Conservation (phyloP, 2,113 vertebrate species). For the Zosterops borbonicus region DNA sequence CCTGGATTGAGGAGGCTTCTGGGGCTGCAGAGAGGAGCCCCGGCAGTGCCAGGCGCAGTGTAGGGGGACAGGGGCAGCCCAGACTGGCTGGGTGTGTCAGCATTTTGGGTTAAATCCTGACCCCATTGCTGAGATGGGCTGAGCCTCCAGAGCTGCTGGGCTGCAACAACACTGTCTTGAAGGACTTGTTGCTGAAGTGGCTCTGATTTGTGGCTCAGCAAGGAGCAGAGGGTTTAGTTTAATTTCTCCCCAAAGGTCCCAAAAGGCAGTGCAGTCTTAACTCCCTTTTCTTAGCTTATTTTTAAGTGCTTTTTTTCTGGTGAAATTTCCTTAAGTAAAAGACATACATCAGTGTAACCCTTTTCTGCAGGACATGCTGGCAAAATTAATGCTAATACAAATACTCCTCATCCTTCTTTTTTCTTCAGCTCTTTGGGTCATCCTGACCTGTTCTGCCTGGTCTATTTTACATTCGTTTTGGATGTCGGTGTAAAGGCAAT, state of each 20-base stretch:
- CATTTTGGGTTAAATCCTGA: neutral
- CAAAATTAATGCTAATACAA: constrained; percentile 60
- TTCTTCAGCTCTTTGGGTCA: constrained; percentile 62
- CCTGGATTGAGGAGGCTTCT: neutral
- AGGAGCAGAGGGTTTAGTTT: neutral
- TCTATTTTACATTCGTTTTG: constrained; percentile 77
- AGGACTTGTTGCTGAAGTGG: neutral
- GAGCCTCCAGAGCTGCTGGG: neutral
- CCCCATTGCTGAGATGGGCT: neutral
- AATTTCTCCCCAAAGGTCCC: neutral
- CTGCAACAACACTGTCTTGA: neutral
- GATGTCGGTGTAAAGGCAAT: constrained; percentile 71
- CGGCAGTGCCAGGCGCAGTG: neutral
- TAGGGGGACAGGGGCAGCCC: neutral
- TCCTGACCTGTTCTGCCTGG: constrained; percentile 74
- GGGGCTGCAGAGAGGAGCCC: neutral
- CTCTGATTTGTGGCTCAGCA: neutral
- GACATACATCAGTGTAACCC: constrained; percentile 12
- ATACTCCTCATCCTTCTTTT: neutral
- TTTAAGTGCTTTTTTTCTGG: constrained; percentile 1
- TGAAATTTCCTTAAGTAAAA: constrained; percentile 46
- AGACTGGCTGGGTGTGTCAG: neutral
- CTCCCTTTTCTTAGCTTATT: neutral
- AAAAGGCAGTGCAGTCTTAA: neutral
- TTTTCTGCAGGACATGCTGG: constrained; percentile 59